phyloP scores from a whole-genome alignment of 1,140 invertebrate species.

The Papilio glaucus region DNA sequence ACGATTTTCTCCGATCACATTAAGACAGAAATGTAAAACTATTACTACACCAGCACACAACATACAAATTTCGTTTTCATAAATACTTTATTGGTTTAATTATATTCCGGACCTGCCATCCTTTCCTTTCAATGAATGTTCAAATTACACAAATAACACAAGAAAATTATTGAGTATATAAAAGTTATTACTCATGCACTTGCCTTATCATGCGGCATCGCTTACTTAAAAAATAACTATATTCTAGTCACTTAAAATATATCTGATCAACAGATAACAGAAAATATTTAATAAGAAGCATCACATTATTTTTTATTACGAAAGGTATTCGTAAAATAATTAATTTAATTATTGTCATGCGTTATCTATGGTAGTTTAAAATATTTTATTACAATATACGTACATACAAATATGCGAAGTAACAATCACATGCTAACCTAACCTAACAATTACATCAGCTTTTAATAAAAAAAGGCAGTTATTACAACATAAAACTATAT shows the following conservation, averaged over 20 bases:
- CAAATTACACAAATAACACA: no score
- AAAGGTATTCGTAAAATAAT: neutral
- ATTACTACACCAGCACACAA: no score
- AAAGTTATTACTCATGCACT: neutral
- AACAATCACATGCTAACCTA: slow-evolving; percentile 2
- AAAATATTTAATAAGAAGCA: neutral
- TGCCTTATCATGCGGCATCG: neutral
- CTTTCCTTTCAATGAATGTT: no score
- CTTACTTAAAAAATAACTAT: neutral
- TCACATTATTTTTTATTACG: neutral
- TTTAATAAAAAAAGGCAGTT: slow-evolving; percentile 1
- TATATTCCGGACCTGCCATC: no score
- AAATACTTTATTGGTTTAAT: no score
- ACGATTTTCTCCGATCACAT: no score
- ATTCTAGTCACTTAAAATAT: neutral
- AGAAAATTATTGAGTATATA: no score
- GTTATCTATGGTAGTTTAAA: neutral
- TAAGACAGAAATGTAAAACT: no score
- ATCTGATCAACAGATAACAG: slow-evolving; percentile 5
- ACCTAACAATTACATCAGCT: neutral
- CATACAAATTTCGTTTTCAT: no score
- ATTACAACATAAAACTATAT: neutral
- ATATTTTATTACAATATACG: no score
- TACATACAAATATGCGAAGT: neutral
- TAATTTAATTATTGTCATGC: slow-evolving; percentile 21